Evolutionary conservation across 2,797 vertebrate genomes (phyloP).

Genomic region (Tapirus indicus): DNA sequence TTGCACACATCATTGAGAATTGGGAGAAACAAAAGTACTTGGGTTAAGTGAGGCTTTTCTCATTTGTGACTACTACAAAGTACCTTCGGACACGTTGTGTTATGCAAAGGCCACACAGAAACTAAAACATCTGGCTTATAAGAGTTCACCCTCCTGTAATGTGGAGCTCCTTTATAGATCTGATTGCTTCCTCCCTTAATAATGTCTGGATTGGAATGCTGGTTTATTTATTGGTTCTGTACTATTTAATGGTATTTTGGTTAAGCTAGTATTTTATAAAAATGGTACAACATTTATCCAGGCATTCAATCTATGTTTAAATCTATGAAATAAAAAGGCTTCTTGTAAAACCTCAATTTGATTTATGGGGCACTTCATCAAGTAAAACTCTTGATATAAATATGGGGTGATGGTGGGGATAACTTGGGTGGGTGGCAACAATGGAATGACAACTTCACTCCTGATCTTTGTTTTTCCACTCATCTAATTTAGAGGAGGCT

Average conservation of each 20-base stretch:
- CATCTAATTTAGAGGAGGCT: conserved; percentile 65
- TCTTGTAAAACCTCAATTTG: conserved; percentile 75
- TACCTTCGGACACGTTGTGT: not conserved
- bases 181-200: conserved; percentile 58
- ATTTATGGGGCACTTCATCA: conserved; percentile 71
- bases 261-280: conserved; percentile 67
- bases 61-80: conserved; percentile 2
- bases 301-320: conserved; percentile 72
- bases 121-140: conserved; percentile 47
- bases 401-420: not conserved
- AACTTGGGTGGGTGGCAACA: conserved; percentile 26
- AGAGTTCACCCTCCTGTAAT: not conserved
- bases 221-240: conserved; percentile 74
- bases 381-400: conserved; percentile 60
- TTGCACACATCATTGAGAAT: not conserved
- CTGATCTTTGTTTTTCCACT: conserved; percentile 62
- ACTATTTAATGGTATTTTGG: conserved; percentile 66
- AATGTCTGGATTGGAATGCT: conserved; percentile 66
- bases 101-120: conserved; percentile 43
- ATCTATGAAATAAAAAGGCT: conserved; percentile 59
- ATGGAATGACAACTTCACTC: conserved; percentile 45
- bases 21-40: not conserved
- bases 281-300: conserved; percentile 74
- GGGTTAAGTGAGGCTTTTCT: conserved; percentile 27
- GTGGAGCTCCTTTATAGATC: conserved; percentile 55